Percentiles rank a stretch among this genome's conserved stretches.
These are phyloP conservation scores for Heliangelus exortis DNA, from an alignment of 2,797 vertebrate genomes.

Conservation along the genomic window DNA sequence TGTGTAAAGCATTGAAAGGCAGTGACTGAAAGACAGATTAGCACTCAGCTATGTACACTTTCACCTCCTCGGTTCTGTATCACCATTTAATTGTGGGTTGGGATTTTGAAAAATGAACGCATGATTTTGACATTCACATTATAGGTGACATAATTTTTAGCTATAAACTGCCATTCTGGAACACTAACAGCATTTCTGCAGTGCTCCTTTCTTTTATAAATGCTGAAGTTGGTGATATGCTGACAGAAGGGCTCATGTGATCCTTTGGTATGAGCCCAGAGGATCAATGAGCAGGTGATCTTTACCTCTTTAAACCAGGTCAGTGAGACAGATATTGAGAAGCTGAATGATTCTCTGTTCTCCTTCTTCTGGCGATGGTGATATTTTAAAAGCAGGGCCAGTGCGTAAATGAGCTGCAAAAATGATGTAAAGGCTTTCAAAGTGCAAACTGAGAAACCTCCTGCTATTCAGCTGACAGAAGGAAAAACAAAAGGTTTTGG, in stretches of 20 bases:
- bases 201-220: not conserved
- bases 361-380: not conserved
- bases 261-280: not conserved
- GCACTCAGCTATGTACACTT: not conserved
- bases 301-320: constrained; percentile 34
- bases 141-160: not conserved
- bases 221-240: not conserved
- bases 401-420: not conserved
- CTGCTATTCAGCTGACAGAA: constrained; percentile 40
- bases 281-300: constrained; percentile 31
- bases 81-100: not conserved
- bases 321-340: constrained; percentile 32
- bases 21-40: not conserved
- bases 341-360: not conserved
- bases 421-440: constrained; percentile 28
- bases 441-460: constrained; percentile 26
- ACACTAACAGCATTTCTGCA: not conserved
- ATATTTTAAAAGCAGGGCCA: constrained; percentile 4
- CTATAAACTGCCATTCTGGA: not conserved
- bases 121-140: not conserved
- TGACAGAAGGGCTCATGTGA: constrained; percentile 36
- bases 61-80: not conserved
- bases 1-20: not conserved
- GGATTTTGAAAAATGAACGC: not conserved
- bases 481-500: not conserved